Evolutionary conservation across 2,113 vertebrate genomes (phyloP), one percentile per base, ranked within the genome.

Genomic region (Nycticryphes semicollaris): DNA sequence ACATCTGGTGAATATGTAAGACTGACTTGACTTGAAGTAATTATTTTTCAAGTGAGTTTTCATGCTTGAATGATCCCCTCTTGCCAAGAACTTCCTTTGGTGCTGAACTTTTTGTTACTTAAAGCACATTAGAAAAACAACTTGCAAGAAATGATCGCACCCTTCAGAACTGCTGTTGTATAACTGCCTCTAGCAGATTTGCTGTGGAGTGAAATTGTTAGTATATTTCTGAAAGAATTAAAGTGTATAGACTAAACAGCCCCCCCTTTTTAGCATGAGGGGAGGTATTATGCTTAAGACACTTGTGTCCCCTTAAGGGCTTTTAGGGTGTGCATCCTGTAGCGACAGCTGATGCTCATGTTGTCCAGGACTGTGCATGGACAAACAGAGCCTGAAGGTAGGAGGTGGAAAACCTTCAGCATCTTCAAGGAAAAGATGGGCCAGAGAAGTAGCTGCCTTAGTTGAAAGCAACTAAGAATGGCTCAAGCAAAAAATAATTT

Each of bases 31-130:
- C n/a, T 51, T 35, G 15, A 90, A 78, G 69, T 69, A 95, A 93
- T 95, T 93, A 93, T 77, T 95, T 94, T 87, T 90, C 75, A 74
- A 83, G 94, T 80, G 70, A 90, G 75, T 90, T 94, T 95, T 87
- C 78, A 80, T 76, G 87, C 72, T 91, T 80, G 63, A 91, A 54
- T 11, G n/a, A 57, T 85, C 19, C 13, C 23, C 47, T 83, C 35
- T 77, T 85, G 72, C 75, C n/a, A 67, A 89, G 53, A 90, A 73
- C 63, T 69, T 90, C 30, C 28, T 73, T 87, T 66, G 47, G 50
- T 35, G 59, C 70, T 69, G 20, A 82, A 87, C 43, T 82, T 92
- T 86, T 73, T 50, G 43, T 75, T 73, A 73, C n/a, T 37, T 84
- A 75, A 73, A 75, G 30, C 7, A 33, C 2, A 5, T 39, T 60